A percentile compares a stretch with the other conserved stretches of the same genome.
Conservation (phyloP, 2,888 invertebrate genomes). For the Chironomus tentans region DNA sequence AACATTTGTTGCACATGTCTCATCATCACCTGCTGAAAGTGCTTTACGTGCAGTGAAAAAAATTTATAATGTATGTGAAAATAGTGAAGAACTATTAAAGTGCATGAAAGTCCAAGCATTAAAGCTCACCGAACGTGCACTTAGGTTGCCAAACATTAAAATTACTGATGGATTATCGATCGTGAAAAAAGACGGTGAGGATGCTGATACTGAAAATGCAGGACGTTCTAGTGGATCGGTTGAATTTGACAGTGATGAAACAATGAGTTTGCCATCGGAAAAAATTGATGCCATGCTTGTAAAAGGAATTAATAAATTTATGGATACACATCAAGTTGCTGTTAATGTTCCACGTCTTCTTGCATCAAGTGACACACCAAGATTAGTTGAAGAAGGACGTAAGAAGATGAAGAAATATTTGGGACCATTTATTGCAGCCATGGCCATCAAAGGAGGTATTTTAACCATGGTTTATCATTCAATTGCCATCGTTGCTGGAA, state of each 20-base stretch:
- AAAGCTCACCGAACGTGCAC: slow-evolving; percentile 55
- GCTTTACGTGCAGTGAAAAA: slow-evolving; percentile 34
- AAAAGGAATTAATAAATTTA: slow-evolving; percentile 48
- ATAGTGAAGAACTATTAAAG: slow-evolving; percentile 54
- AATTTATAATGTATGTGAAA: slow-evolving; percentile 48
- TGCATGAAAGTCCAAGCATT: slow-evolving; percentile 63
- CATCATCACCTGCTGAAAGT: slow-evolving; percentile 37
- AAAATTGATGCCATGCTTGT: slow-evolving; percentile 52
- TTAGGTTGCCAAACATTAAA: slow-evolving; percentile 52
- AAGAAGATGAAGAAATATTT: slow-evolving; percentile 56
- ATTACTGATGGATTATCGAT: slow-evolving; percentile 54
- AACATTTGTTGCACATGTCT: slow-evolving; percentile 29
- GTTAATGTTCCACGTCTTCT: slow-evolving; percentile 44
- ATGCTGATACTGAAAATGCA: slow-evolving; percentile 32
- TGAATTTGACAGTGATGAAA: slow-evolving; percentile 48
- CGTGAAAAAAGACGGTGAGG: slow-evolving; percentile 43
- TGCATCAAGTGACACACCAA: slow-evolving; percentile 39
- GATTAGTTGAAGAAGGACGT: slow-evolving; percentile 46
- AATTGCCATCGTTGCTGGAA: slow-evolving; percentile 67
- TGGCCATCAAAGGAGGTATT: slow-evolving; percentile 62
- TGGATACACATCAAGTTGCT: slow-evolving; percentile 52
- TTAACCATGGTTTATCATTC: slow-evolving; percentile 65
- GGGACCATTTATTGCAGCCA: slow-evolving; percentile 56
- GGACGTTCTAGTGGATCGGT: slow-evolving; percentile 35
- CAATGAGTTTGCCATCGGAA: slow-evolving; percentile 51